Evolutionary conservation across 2,888 invertebrate genomes (phyloP), one percentile per base, ranked within the genome.

Genomic region (Brachyptera risi): DNA sequence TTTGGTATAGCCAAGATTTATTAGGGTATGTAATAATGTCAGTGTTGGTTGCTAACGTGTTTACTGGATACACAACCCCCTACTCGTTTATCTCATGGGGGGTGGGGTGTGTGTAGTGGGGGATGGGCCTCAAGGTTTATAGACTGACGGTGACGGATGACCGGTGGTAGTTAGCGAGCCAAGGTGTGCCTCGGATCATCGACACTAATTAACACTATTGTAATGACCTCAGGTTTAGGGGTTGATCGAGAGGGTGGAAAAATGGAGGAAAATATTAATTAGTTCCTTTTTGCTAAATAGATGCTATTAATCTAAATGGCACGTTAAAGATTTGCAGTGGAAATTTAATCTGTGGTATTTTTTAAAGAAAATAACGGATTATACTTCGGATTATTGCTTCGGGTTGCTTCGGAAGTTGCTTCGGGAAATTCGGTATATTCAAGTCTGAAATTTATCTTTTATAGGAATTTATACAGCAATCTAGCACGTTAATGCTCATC

Each of bases 171-270:
- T 4, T 21, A 44, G 4, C 21, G 44, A 15, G 44, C 3, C 26
- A 26, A 51, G 31, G 24, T 9, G 50, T 31, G 27, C 27, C n/a
- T n/a, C n/a, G 13, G 42, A 42, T 7, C 42, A 42, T 42, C 11
- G 19, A 21, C n/a, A 17, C 27, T 51, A 51, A 51, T 51, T 51
- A 51, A 51, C 50, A 51, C 50, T 31, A 51, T 17, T 51, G 50
- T 51, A 51, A 51, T 51, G 31, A 24, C 15, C 49, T 15, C 49
- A 24, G 24, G 49, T 21, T 42, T 4, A 15, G 17, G 4, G 15
- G 15, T 42, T 7, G n/a, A 13, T 15, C 2, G 7, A 17, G 17
- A 3, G 15, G 15, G 42, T 4, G 2, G 21, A 21, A 15, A n/a
- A n/a, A n/a, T n/a, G n/a, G n/a, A n/a, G n/a, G n/a, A n/a, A n/a